These are phyloP conservation scores for Cremastobaeus sp. DNA, from an alignment of 2,888 invertebrate species.

Conservation along the genomic window DNA sequence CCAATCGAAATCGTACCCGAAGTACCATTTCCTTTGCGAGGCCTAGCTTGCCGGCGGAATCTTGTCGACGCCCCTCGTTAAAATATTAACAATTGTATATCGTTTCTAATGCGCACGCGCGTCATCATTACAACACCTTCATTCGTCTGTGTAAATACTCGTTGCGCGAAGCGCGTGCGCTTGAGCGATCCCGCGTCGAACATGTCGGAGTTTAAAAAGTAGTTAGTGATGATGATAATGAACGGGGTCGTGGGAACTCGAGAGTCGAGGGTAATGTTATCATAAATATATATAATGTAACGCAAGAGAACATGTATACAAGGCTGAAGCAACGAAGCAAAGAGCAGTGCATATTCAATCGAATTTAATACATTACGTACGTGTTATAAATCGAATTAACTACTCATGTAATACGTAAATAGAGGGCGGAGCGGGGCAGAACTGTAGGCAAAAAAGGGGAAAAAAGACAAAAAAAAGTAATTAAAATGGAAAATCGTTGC, in stretches of 20 bases:
- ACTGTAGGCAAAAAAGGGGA: neutral
- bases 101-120: no score
- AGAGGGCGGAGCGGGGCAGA: conserved; percentile 6
- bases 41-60: conserved; percentile 39
- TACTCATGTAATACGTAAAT: conserved; percentile 53
- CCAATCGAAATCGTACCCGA: conserved; percentile 23
- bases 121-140: no score
- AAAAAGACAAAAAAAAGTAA: conserved; percentile 4
- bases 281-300: conserved; percentile 18
- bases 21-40: conserved; percentile 39
- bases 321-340: conserved; percentile 55
- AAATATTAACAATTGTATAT: neutral
- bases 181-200: no score
- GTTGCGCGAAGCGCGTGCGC: no score
- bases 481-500: conserved; percentile 12
- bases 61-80: conserved; percentile 1
- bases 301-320: conserved; percentile 21
- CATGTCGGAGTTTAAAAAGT: no score
- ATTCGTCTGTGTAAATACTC: no score
- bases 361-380: conserved; percentile 50
- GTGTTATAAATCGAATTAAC: conserved; percentile 57
- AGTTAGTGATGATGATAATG: no score
- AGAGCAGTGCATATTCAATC: conserved; percentile 54
- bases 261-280: no score
- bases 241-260: conserved; percentile 10